phyloP scores from a whole-genome alignment of 2,797 vertebrate species.

The Melanotaenia pygmaea region DNA sequence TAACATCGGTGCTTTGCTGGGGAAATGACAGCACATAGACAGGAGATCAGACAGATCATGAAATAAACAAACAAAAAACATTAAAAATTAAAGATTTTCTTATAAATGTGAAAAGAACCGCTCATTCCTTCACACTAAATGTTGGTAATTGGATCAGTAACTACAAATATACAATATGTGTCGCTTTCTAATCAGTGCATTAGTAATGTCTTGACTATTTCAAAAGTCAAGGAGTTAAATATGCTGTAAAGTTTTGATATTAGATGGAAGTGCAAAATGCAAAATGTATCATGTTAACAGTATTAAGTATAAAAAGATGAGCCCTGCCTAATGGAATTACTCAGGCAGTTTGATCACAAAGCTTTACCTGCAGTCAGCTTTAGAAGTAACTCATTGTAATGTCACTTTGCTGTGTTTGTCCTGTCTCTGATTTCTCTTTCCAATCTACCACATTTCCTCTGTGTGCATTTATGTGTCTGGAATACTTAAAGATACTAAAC shows the following conservation, averaged over 20 bases:
- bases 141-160: not conserved
- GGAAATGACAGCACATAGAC: too few species aligned
- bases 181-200: not conserved
- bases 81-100: too few species aligned
- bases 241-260: not conserved
- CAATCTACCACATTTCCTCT: slow-evolving; percentile 1
- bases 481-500: slow-evolving; percentile 9
- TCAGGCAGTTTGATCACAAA: slow-evolving; percentile 34
- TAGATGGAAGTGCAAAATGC: slow-evolving; percentile 19
- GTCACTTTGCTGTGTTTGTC: slow-evolving; percentile 8
- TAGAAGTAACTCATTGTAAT: slow-evolving; percentile 9
- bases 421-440: not conserved
- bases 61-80: too few species aligned
- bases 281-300: slow-evolving; percentile 27
- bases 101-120: not conserved
- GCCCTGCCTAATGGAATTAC: slow-evolving; percentile 20
- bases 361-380: slow-evolving; percentile 9
- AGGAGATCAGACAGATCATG: too few species aligned
- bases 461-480: slow-evolving; percentile 1
- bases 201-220: not conserved
- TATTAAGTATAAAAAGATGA: slow-evolving; percentile 22
- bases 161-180: slow-evolving; percentile 6
- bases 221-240: slow-evolving; percentile 4
- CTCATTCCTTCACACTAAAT: slow-evolving; percentile 4
- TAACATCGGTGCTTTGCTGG: too few species aligned